Evolutionary conservation across 2,113 vertebrate species (phyloP).

Genomic region (Trichomycterus rosablanca): DNA sequence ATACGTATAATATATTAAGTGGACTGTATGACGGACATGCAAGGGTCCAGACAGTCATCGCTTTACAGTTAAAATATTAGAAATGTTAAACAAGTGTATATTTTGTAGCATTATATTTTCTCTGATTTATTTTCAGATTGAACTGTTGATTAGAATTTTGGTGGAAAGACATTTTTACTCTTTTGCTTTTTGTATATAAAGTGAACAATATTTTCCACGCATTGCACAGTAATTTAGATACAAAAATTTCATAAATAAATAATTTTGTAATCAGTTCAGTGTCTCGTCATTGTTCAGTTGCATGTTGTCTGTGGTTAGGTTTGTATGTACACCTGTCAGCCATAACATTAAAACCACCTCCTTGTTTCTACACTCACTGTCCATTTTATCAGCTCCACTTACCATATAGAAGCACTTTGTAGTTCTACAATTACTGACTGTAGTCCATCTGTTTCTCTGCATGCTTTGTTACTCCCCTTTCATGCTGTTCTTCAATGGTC

Average conservation of each 20-base stretch:
- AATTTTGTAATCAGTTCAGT: slow-evolving; percentile 56
- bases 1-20: background rate
- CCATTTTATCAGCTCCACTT: too few relatives aligned
- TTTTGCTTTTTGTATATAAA: slow-evolving; percentile 49
- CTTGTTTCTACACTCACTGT: too few relatives aligned
- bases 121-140: slow-evolving; percentile 17
- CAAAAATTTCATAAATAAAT: slow-evolving; percentile 64
- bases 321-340: too few relatives aligned
- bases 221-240: slow-evolving; percentile 46
- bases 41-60: background rate
- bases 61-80: too few relatives aligned
- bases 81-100: slow-evolving; percentile 53
- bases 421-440: too few relatives aligned
- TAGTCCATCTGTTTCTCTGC: too few relatives aligned
- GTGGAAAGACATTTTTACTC: slow-evolving; percentile 40
- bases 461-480: too few relatives aligned
- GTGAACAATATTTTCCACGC: slow-evolving; percentile 42
- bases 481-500: too few relatives aligned
- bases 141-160: too few relatives aligned
- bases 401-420: too few relatives aligned
- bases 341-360: too few relatives aligned
- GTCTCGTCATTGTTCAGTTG: slow-evolving; percentile 30
- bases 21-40: slow-evolving; percentile 26
- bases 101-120: slow-evolving; percentile 53
- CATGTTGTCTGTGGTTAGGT: too few relatives aligned